Base-by-base conservation (phyloP, 2,113 vertebrate genomes). In the Vidua macroura region DNA sequence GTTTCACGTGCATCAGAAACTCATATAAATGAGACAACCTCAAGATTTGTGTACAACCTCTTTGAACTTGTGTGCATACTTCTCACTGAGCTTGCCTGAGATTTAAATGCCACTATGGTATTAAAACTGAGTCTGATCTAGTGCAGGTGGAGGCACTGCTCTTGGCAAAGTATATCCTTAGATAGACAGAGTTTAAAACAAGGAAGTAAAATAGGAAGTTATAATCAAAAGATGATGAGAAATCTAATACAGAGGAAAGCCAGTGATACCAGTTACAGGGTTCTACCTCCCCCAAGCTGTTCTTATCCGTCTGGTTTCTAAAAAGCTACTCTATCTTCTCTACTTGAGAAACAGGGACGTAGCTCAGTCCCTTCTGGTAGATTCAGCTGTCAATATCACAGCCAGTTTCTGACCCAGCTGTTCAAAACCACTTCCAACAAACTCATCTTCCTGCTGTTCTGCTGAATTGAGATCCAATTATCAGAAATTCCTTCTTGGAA, bases 241-340 rank as follows among this genome's bases (percentile, higher is more conserved):
- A 81, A 81, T 88, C 73, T 81, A 73, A 19, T 78, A 52, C 6
- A 79, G 69, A 82, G 58, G 58, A 73, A 93, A 95, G 64, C 14
- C 81, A 88, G 5, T 64, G 91, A 31, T 66, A 92, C 10, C 73
- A 92, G 53, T 69, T 91, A 92, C 2, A 74, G 52, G 56, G 33
- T 41, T 96, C 60, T 56, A 89, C 67, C 74, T 69, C 95, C 81
- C 73, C 70, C 93, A 95, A 92, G 86, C 94, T 94, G 96, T 79
- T 93, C 80, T 91, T 60, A 76, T 35, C 94, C 94, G 89, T 92
- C 91, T 95, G 95, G 68, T 88, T 88, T 72, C 80, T 78, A 77
- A 90, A 93, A 81, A 83, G 30, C 83, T 86, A 62, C 33, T 74
- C 73, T 41, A 20, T 52, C 72, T 70, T 75, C 30, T 33, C 44